Evolutionary conservation across 2,888 invertebrate genomes (phyloP).

Genomic region (Caenorhabditis sinica): DNA sequence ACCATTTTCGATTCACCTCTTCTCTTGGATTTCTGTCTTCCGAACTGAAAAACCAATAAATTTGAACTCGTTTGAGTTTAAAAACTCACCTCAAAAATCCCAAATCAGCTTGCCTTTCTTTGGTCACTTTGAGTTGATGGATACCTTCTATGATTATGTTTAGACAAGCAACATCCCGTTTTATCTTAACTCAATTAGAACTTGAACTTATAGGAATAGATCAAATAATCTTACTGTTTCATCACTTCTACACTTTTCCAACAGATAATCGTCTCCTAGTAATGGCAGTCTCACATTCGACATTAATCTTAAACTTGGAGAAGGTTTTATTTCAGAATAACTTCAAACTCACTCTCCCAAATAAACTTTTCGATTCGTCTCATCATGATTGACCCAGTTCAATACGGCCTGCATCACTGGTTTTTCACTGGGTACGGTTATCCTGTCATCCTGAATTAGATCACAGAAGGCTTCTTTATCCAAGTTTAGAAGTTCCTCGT

Average conservation of each 20-base stretch:
- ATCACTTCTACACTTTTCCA: constrained; percentile 40
- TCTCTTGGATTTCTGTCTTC: constrained; percentile 15
- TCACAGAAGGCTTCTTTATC: constrained; percentile 60
- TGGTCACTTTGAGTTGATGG: constrained; percentile 32
- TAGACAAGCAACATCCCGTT: constrained; percentile 44
- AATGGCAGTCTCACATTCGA: constrained; percentile 95
- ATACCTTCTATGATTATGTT: constrained; percentile 50
- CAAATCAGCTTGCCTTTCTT: constrained; percentile 1
- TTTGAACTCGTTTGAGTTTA: not conserved
- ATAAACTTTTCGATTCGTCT: constrained; percentile 93
- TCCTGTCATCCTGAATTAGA: constrained; percentile 65
- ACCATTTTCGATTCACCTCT: constrained; percentile 47
- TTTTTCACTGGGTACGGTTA: constrained; percentile 89
- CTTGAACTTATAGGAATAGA: not conserved
- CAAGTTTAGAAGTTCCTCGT: constrained; percentile 59
- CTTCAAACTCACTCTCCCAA: constrained; percentile 88
- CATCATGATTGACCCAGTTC: constrained; percentile 98
- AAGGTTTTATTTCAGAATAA: not conserved
- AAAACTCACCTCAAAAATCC: not conserved
- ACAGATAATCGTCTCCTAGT: constrained; percentile 87
- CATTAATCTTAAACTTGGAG: constrained; percentile 87
- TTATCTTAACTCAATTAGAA: constrained; percentile 27
- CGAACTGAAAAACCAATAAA: not conserved
- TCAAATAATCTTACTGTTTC: constrained; percentile 11
- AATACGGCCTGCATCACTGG: constrained; percentile 92